Percentiles rank a stretch among this genome's conserved stretches.
Conservation (phyloP, 2,113 vertebrate genomes). For the Circaetus gallicus region DNA sequence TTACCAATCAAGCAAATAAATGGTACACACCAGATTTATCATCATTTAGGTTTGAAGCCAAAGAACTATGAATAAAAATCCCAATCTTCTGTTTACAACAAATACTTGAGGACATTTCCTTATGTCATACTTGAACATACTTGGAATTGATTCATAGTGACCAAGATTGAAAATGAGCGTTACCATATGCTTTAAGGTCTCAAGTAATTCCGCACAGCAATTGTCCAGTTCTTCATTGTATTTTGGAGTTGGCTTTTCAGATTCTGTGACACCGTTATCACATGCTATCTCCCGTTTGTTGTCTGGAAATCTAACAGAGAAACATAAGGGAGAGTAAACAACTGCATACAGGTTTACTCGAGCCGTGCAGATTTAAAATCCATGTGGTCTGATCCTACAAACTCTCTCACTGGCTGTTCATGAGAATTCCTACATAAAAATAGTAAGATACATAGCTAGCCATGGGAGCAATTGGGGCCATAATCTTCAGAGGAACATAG, state of each 20-base stretch:
- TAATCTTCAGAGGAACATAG: not conserved
- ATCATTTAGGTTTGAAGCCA: not conserved
- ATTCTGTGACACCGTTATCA: not conserved
- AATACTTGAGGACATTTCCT: not conserved
- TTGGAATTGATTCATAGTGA: not conserved
- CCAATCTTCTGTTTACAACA: not conserved
- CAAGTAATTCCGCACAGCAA: constrained; percentile 76
- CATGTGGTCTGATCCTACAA: not conserved
- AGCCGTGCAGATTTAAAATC: not conserved
- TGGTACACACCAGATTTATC: not conserved
- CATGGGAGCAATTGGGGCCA: not conserved
- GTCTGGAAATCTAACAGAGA: constrained; percentile 67
- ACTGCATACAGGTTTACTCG: not conserved
- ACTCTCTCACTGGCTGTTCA: not conserved
- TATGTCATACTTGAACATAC: not conserved
- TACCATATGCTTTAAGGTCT: constrained; percentile 82
- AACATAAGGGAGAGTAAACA: not conserved
- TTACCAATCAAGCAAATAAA: not conserved
- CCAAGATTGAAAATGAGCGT: not conserved
- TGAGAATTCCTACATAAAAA: not conserved
- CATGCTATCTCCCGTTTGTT: constrained; percentile 44
- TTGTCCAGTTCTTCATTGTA: constrained; percentile 75
- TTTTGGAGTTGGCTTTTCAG: not conserved
- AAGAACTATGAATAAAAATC: not conserved
- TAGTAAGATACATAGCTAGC: not conserved